Conservation (phyloP, 2,113 vertebrate species). For the Coptodon rendalli region DNA sequence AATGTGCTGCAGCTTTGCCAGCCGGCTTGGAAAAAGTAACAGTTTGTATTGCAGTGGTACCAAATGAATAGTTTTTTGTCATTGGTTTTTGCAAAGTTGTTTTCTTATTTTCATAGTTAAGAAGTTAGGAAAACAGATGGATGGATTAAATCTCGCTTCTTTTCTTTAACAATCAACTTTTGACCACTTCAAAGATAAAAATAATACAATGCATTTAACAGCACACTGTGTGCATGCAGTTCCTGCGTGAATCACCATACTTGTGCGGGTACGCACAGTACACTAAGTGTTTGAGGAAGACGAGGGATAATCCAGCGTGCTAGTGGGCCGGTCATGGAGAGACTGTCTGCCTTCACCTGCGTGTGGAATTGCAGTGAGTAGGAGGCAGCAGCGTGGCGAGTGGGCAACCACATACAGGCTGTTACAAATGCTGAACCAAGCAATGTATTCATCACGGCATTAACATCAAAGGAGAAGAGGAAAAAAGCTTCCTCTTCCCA, state of each 20-base stretch:
- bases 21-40: not conserved
- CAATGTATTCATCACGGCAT: not conserved
- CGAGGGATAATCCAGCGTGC: not conserved
- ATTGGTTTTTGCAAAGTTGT: not conserved
- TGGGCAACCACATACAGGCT: constrained; percentile 26
- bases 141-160: not conserved
- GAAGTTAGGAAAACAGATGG: not conserved
- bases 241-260: not conserved
- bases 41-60: not conserved
- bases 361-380: constrained; percentile 39
- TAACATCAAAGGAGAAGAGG: not conserved
- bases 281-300: constrained; percentile 8
- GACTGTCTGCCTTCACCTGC: constrained; percentile 46
- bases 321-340: constrained; percentile 18
- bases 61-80: not conserved
- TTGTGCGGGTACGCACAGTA: not conserved
- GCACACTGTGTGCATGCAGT: not conserved
- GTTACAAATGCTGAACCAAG: not conserved
- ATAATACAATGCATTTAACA: not conserved
- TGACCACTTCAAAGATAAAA: not conserved
- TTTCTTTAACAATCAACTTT: not conserved
- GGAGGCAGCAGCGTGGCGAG: constrained; percentile 40
- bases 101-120: not conserved
- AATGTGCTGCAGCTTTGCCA: not conserved
- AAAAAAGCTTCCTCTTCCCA: not conserved